phyloP scores from a whole-genome alignment of 2,888 invertebrate species.

The Platerodrilus igneus region DNA sequence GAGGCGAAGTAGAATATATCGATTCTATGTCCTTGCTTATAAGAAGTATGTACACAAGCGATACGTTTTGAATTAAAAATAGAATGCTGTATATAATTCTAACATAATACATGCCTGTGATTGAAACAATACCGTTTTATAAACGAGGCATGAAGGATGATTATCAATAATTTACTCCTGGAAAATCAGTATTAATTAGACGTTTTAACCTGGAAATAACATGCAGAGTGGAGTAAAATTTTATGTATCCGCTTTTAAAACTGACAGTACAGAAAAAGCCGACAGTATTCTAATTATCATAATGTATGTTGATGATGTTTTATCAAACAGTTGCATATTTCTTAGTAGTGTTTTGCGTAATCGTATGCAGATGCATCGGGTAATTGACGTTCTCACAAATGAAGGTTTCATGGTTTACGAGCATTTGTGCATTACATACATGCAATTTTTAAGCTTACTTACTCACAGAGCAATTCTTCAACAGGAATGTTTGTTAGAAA shows the following conservation, averaged over 20 bases:
- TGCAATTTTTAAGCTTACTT: too few species aligned
- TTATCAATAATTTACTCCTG: constrained; percentile 15
- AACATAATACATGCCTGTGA: background rate
- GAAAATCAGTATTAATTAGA: constrained; percentile 12
- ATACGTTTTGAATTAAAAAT: too few species aligned
- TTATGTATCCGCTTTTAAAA: constrained; percentile 26
- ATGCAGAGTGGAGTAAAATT: constrained; percentile 27
- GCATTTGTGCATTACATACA: constrained; percentile 11
- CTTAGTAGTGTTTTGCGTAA: constrained; percentile 10
- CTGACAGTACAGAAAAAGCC: too few species aligned
- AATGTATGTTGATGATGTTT: constrained; percentile 14
- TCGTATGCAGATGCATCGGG: constrained; percentile 10
- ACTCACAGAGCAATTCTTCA: too few species aligned
- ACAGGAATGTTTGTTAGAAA: too few species aligned
- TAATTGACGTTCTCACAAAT: constrained; percentile 11
- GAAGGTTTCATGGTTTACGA: constrained; percentile 12
- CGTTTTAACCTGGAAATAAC: constrained; percentile 8
- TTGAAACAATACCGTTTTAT: constrained; percentile 12
- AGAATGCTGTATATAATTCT: background rate
- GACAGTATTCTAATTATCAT: constrained; percentile 28
- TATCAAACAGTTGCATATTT: constrained; percentile 14
- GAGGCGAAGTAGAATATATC: constrained; percentile 9
- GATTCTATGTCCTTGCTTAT: too few species aligned
- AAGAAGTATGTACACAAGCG: constrained; percentile 1
- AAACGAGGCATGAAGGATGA: constrained; percentile 13